phyloP scores from a whole-genome alignment of 2,888 invertebrate species.

The Gandaritis pyraliata region DNA sequence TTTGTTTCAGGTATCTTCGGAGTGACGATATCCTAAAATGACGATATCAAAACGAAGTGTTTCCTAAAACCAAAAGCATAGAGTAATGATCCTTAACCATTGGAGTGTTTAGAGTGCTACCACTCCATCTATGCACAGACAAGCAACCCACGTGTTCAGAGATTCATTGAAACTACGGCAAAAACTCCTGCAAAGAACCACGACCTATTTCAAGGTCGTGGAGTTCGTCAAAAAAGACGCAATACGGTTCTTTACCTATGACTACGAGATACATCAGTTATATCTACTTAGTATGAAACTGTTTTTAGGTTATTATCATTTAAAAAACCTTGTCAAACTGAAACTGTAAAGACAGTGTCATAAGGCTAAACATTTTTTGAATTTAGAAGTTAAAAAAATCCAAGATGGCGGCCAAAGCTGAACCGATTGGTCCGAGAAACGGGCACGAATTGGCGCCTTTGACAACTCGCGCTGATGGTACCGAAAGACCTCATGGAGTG shows the following conservation, averaged over 20 bases:
- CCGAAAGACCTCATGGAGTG: constrained; percentile 88
- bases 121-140: constrained; percentile 73
- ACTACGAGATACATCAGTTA: constrained; percentile 74
- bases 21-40: constrained; percentile 14
- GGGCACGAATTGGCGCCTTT: constrained; percentile 93
- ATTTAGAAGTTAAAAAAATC: constrained; percentile 27
- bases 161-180: constrained; percentile 77
- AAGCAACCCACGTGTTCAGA: constrained; percentile 70
- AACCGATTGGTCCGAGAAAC: constrained; percentile 84
- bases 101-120: constrained; percentile 18
- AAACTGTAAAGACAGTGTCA: constrained; percentile 55
- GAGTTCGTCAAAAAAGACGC: constrained; percentile 82
- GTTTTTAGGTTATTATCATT: constrained; percentile 75
- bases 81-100: constrained; percentile 18
- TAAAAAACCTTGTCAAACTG: constrained; percentile 77
- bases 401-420: constrained; percentile 78
- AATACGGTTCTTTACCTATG: constrained; percentile 76
- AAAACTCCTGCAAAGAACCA: constrained; percentile 72
- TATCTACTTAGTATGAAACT: constrained; percentile 72
- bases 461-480: constrained; percentile 86
- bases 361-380: constrained; percentile 19
- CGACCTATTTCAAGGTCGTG: constrained; percentile 76
- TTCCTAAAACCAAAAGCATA: not conserved
- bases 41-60: constrained; percentile 4
- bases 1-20: constrained; percentile 26